These are phyloP conservation scores for Lycodopsis pacificus DNA, from an alignment of 2,797 vertebrate species.

Conservation along the genomic window DNA sequence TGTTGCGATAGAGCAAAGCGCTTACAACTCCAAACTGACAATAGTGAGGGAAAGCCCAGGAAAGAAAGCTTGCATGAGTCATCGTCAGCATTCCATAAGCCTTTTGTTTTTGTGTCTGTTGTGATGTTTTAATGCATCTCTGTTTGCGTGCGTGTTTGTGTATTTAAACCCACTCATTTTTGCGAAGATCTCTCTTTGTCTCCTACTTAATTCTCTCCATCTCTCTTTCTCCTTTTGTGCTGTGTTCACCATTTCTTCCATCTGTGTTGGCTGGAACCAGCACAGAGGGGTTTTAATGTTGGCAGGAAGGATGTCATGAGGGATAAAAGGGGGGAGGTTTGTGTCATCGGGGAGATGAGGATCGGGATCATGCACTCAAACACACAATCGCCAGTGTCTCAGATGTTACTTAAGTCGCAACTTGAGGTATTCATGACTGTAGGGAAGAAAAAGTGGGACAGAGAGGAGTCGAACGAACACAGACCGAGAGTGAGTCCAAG, in stretches of 20 bases:
- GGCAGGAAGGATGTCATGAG: conserved; percentile 51
- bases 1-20: not conserved
- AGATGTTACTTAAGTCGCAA: conserved; percentile 49
- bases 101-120: conserved; percentile 27
- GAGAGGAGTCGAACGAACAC: conserved; percentile 38
- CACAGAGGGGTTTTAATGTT: conserved; percentile 52
- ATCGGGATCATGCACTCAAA: conserved; percentile 30
- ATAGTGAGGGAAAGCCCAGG: conserved; percentile 24
- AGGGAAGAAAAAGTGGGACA: conserved; percentile 28
- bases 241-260: conserved; percentile 58
- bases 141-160: not conserved
- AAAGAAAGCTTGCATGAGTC: conserved; percentile 27
- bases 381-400: conserved; percentile 46
- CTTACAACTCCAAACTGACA: conserved; percentile 20
- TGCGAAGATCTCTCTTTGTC: not conserved
- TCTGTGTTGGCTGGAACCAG: conserved; percentile 57
- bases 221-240: conserved; percentile 37
- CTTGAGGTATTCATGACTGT: conserved; percentile 48
- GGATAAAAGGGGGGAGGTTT: conserved; percentile 31
- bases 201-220: conserved; percentile 33
- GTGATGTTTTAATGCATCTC: conserved; percentile 12
- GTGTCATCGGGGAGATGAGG: conserved; percentile 31
- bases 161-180: conserved; percentile 11
- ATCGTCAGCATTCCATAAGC: conserved; percentile 32
- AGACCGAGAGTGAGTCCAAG: conserved; percentile 27